A percentile compares a stretch with the other conserved stretches of the same genome.
Evolutionary conservation across 2,113 vertebrate species (phyloP).

Genomic region (Tiliqua scincoides): DNA sequence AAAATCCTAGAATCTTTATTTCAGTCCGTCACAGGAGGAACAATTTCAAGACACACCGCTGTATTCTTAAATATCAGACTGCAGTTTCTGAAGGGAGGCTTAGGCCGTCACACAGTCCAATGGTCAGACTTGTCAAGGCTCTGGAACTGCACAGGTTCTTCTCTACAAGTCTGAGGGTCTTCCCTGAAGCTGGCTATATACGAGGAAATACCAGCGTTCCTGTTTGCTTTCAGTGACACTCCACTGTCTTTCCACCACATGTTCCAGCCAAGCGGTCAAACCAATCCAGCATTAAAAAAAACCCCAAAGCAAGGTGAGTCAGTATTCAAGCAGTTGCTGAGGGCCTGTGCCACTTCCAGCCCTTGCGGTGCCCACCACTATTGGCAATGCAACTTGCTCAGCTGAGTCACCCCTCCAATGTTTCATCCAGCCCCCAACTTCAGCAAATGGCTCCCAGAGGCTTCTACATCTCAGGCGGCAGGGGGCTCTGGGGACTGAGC

Average conservation of each 20-base stretch:
- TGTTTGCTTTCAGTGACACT: too few species aligned
- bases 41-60: not conserved
- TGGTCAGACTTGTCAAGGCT: too few species aligned
- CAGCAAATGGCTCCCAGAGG: too few species aligned
- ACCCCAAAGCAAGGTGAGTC: not conserved
- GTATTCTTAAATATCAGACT: not conserved
- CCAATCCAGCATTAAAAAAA: not conserved
- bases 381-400: too few species aligned
- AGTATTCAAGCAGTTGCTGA: not conserved
- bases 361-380: too few species aligned
- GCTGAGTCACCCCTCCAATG: too few species aligned
- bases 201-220: not conserved
- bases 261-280: not conserved
- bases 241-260: not conserved
- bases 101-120: not conserved
- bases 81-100: not conserved
- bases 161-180: not conserved
- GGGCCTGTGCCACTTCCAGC: too few species aligned
- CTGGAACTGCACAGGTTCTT: not conserved
- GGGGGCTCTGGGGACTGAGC: too few species aligned
- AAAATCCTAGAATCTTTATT: not conserved
- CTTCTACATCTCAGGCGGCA: too few species aligned
- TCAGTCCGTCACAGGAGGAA: not conserved
- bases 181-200: not conserved
- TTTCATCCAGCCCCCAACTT: too few species aligned